Evolutionary conservation across 2,888 invertebrate species (phyloP).

Genomic region (Galerucella pusilla): DNA sequence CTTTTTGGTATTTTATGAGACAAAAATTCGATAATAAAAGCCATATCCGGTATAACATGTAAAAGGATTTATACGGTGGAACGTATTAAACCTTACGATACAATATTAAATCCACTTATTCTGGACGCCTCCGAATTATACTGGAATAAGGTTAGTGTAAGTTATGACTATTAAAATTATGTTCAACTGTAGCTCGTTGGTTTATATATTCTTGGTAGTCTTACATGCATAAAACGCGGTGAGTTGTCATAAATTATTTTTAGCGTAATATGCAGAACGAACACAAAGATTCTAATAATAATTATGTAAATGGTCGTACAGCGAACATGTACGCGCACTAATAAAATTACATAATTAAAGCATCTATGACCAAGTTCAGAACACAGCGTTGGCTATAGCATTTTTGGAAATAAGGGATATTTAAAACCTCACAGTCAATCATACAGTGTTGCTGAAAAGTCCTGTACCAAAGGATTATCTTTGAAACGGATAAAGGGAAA

Average conservation of each 20-base stretch:
- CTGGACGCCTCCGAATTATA: slow-evolving; percentile 1
- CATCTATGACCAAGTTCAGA: background rate
- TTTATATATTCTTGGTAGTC: slow-evolving; percentile 10
- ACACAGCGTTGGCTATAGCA: background rate
- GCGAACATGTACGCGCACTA: background rate
- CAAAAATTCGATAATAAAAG: no score
- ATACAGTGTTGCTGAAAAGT: no score
- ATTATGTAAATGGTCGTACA: background rate
- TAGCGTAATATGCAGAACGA: background rate
- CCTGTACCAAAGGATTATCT: no score
- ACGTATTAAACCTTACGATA: background rate
- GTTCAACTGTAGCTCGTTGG: background rate
- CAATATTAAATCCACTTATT: slow-evolving; percentile 1
- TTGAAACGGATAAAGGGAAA: no score
- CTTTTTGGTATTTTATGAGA: no score
- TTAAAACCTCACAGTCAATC: no score
- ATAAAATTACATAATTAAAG: slow-evolving; percentile 4
- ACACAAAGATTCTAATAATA: slow-evolving; percentile 7
- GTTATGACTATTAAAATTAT: slow-evolving; percentile 1
- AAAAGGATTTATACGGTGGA: no score
- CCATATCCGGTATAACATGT: no score
- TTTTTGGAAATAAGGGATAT: background rate
- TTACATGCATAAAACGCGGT: background rate
- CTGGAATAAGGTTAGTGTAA: background rate
- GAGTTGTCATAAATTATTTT: background rate